Evolutionary conservation across 2,888 invertebrate species (phyloP).

Genomic region (Cactoblastis cactorum): DNA sequence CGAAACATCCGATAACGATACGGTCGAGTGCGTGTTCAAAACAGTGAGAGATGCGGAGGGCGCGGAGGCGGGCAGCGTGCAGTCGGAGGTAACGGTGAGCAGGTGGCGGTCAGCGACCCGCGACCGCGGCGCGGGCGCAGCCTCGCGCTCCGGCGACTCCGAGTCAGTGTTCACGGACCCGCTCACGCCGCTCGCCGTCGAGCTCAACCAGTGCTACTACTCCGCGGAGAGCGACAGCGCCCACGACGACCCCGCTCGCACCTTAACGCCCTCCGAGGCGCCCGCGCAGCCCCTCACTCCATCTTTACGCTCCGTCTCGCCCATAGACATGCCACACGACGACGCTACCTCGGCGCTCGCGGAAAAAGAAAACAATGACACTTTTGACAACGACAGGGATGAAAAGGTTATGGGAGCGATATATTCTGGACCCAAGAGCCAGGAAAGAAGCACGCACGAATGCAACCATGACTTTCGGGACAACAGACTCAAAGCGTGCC

Average conservation of each 20-base stretch:
- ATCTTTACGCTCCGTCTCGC: constrained; percentile 21
- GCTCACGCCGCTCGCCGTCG: constrained; percentile 80
- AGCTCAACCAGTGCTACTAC: constrained; percentile 82
- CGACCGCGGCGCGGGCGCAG: constrained; percentile 45
- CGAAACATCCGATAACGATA: constrained; percentile 70
- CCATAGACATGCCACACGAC: constrained; percentile 60
- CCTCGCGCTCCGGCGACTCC: constrained; percentile 70
- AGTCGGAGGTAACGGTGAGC: constrained; percentile 69
- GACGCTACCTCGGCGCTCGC: constrained; percentile 52
- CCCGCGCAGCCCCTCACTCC: constrained; percentile 42
- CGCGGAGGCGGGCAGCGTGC: constrained; percentile 47
- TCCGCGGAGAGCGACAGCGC: constrained; percentile 80
- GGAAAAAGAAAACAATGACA: constrained; percentile 67
- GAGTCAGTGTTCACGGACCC: constrained; percentile 89
- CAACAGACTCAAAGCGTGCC: constrained; percentile 63
- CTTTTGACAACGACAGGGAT: constrained; percentile 64
- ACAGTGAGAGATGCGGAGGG: constrained; percentile 51
- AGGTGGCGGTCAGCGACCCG: constrained; percentile 75
- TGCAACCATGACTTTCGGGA: constrained; percentile 68
- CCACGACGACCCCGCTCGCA: constrained; percentile 56
- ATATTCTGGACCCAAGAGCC: constrained; percentile 52
- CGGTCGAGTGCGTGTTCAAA: constrained; percentile 68
- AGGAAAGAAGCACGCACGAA: constrained; percentile 53
- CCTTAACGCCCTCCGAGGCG: constrained; percentile 43
- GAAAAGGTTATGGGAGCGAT: constrained; percentile 68